A percentile compares a stretch with the other conserved stretches of the same genome.
phyloP scores from a whole-genome alignment of 2,113 vertebrate species.

The Halichoerus grypus region DNA sequence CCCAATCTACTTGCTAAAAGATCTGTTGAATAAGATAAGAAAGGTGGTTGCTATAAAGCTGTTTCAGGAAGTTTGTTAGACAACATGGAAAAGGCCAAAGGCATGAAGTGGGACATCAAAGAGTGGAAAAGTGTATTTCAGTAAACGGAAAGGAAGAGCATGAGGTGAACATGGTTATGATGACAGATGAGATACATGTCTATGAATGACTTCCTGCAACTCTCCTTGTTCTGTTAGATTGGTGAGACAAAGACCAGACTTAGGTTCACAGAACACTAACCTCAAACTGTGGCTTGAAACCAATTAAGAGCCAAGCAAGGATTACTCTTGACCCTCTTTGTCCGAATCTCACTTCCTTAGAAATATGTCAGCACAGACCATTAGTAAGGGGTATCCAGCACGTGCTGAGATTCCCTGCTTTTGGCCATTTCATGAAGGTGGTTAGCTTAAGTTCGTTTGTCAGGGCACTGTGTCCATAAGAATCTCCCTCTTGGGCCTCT shows the following conservation, averaged over 20 bases:
- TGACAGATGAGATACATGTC: background rate
- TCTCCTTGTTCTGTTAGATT: background rate
- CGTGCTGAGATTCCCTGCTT: background rate
- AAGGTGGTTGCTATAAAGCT: background rate
- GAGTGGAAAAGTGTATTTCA: background rate
- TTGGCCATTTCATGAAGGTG: background rate
- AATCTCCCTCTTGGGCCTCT: background rate
- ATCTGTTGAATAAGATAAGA: background rate
- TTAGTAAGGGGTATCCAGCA: fast-evolving
- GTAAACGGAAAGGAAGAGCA: background rate
- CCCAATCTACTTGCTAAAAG: background rate
- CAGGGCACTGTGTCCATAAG: background rate
- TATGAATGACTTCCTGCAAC: background rate
- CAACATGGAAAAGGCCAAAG: background rate
- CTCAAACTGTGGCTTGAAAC: background rate
- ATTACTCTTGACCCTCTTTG: background rate
- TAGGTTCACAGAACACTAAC: background rate
- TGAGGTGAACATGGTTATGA: background rate
- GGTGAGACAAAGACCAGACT: background rate
- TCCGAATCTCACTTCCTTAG: background rate
- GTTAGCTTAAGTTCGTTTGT: no score
- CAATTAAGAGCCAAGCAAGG: background rate
- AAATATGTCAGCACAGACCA: background rate
- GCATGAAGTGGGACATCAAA: background rate
- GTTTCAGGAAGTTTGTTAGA: background rate